Conservation (phyloP, 2,797 vertebrate genomes). For the Microchirus variegatus region DNA sequence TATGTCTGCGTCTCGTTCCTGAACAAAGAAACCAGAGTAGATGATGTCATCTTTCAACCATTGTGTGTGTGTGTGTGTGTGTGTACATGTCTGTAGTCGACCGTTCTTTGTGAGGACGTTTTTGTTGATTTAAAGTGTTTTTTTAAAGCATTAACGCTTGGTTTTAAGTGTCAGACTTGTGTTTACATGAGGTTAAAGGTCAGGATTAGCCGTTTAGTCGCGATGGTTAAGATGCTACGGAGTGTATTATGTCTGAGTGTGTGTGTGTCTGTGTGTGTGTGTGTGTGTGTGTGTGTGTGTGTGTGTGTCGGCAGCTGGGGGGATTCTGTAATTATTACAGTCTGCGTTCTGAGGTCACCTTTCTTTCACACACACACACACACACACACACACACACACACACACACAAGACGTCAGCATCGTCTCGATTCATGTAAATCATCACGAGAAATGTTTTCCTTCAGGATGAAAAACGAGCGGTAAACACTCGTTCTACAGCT, state of each 20-base stretch:
- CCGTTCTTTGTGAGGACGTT: slow-evolving; percentile 6
- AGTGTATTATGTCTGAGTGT: neutral
- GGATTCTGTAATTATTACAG: slow-evolving; percentile 49
- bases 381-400: neutral
- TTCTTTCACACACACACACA: slow-evolving; percentile 7
- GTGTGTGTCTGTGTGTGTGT: slow-evolving; percentile 16
- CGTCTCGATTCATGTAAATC: too few relatives aligned
- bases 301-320: slow-evolving; percentile 4
- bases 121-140: too few relatives aligned
- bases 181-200: too few relatives aligned
- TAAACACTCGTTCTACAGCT: too few relatives aligned
- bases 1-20: slow-evolving; percentile 25
- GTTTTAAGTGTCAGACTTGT: too few relatives aligned
- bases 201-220: too few relatives aligned
- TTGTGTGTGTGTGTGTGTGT: slow-evolving; percentile 20
- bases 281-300: slow-evolving; percentile 19
- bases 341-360: slow-evolving; percentile 64
- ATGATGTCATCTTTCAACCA: slow-evolving; percentile 68
- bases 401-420: neutral
- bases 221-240: too few relatives aligned
- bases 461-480: too few relatives aligned
- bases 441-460: too few relatives aligned
- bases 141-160: too few relatives aligned
- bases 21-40: slow-evolving; percentile 56
- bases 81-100: slow-evolving; percentile 10